Evolutionary conservation across 1,140 invertebrate genomes (phyloP).

Genomic region (Drosophila equinoxialis): DNA sequence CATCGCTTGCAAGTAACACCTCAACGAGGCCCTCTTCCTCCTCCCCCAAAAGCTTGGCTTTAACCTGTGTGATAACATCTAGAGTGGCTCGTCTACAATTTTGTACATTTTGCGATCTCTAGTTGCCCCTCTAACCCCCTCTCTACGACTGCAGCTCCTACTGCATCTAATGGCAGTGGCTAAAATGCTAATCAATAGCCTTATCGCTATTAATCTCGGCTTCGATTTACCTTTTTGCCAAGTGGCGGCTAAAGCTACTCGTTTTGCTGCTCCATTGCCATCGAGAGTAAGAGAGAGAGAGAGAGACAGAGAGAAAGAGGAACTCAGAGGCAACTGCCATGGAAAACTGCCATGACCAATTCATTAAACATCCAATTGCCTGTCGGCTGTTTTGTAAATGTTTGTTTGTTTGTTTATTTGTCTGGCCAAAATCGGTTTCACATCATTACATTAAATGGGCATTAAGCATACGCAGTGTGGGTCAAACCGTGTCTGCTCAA

Average conservation of each 20-base stretch:
- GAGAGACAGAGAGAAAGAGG: background rate
- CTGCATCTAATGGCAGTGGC: constrained; percentile 59
- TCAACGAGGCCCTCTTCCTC: constrained; percentile 34
- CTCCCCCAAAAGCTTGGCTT: constrained; percentile 3
- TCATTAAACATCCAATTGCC: constrained; percentile 74
- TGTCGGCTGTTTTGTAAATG: constrained; percentile 76
- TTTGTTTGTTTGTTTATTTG: constrained; percentile 37
- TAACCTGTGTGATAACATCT: constrained; percentile 56
- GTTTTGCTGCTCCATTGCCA: constrained; percentile 53
- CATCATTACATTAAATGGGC: constrained; percentile 67
- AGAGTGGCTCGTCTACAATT: constrained; percentile 56
- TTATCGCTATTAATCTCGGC: constrained; percentile 81
- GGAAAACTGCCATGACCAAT: constrained; percentile 43
- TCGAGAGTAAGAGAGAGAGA: no score
- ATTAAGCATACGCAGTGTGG: constrained; percentile 69
- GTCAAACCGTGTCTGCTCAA: constrained; percentile 34
- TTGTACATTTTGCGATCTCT: constrained; percentile 17
- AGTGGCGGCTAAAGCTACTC: constrained; percentile 68
- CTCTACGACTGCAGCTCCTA: background rate
- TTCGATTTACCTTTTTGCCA: constrained; percentile 73
- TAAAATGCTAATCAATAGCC: constrained; percentile 77
- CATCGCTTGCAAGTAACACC: constrained; percentile 75
- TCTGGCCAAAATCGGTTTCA: constrained; percentile 41
- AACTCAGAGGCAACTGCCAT: constrained; percentile 6
- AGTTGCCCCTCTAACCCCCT: background rate